These are phyloP conservation scores for Baryphthengus martii DNA, from an alignment of 2,113 vertebrate genomes.

Conservation along the genomic window DNA sequence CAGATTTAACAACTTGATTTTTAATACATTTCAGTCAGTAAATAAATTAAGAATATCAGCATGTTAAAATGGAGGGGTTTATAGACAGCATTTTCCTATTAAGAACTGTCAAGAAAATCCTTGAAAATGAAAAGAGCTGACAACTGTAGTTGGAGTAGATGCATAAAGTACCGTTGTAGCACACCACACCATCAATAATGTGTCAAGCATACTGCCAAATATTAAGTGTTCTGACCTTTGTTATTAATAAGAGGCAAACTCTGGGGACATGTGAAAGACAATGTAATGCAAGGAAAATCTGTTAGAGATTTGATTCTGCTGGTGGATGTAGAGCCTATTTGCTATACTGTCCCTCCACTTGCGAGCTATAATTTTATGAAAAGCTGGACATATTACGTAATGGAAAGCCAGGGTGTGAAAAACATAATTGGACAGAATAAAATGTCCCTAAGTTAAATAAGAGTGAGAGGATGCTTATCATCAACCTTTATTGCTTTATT, in stretches of 20 bases:
- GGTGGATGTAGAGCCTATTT: neutral
- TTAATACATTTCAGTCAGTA: neutral
- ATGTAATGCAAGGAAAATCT: neutral
- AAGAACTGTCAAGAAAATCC: neutral
- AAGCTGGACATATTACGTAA: neutral
- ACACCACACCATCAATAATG: conserved; percentile 24
- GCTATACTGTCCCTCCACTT: neutral
- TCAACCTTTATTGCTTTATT: neutral
- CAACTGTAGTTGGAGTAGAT: neutral
- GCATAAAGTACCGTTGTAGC: neutral
- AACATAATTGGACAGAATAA: neutral
- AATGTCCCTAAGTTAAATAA: neutral
- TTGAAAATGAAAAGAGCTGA: conserved; percentile 37
- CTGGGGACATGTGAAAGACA: neutral
- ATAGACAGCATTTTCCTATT: neutral
- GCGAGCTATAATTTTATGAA: neutral
- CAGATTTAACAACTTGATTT: neutral
- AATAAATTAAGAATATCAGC: neutral
- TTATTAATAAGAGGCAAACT: conserved; percentile 38
- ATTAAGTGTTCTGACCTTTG: conserved; percentile 64
- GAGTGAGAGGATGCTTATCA: neutral
- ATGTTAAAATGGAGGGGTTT: neutral
- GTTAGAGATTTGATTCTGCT: neutral
- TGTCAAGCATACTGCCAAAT: conserved; percentile 34
- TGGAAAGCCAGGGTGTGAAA: neutral